Conservation (phyloP, 2,888 invertebrate species). For the Agonopterix arenella region DNA sequence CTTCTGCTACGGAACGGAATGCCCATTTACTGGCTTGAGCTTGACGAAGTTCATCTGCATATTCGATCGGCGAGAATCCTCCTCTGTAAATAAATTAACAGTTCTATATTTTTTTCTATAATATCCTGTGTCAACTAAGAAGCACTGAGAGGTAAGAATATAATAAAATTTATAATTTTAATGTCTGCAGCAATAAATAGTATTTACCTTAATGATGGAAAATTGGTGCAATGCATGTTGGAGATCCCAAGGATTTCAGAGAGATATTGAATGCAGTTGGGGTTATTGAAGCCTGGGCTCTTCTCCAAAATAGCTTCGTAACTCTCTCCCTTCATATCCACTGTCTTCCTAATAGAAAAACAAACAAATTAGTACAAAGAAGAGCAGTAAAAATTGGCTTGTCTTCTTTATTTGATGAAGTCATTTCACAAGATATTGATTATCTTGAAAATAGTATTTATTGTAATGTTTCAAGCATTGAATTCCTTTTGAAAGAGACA, state of each 20-base stretch:
- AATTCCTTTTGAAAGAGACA: conserved; percentile 30
- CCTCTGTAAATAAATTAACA: conserved; percentile 65
- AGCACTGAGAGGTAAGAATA: neutral
- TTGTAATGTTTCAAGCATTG: conserved; percentile 40
- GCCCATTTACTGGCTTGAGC: conserved; percentile 96
- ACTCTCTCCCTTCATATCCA: conserved; percentile 86
- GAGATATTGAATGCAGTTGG: conserved; percentile 90
- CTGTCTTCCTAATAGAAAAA: conserved; percentile 80
- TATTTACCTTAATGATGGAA: conserved; percentile 81
- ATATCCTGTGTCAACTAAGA: neutral
- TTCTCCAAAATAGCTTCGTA: conserved; percentile 89
- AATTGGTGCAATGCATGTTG: conserved; percentile 82
- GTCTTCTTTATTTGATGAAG: conserved; percentile 39
- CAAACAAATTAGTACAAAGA: conserved; percentile 22
- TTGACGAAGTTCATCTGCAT: conserved; percentile 89
- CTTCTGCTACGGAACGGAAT: conserved; percentile 95
- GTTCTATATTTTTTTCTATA: neutral
- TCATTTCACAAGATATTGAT: conserved; percentile 34
- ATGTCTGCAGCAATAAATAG: neutral
- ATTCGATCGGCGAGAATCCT: conserved; percentile 87
- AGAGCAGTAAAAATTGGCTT: conserved; percentile 24
- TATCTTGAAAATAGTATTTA: conserved; percentile 37
- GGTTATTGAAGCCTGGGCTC: conserved; percentile 92
- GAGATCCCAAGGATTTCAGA: conserved; percentile 85
- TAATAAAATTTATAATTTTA: neutral